These are phyloP conservation scores for Drosophila mauritiana DNA, from an alignment of 1,140 invertebrate species.

Conservation along the genomic window DNA sequence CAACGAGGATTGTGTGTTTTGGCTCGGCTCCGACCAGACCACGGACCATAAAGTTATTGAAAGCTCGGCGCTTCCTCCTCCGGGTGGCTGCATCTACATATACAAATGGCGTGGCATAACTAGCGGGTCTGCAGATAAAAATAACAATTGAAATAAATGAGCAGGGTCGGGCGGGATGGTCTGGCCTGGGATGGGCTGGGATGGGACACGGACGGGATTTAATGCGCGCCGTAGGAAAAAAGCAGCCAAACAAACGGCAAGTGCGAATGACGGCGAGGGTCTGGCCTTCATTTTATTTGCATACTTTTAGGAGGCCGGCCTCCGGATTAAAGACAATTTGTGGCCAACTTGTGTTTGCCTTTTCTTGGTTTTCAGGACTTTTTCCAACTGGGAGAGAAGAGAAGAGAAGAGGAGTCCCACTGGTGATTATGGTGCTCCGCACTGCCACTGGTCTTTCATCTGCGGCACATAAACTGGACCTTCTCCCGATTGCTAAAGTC, in stretches of 20 bases:
- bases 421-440: slow-evolving; percentile 17
- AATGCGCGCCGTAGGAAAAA: slow-evolving; percentile 1
- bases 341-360: slow-evolving; percentile 57
- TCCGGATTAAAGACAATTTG: slow-evolving; percentile 50
- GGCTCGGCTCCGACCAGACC: slow-evolving; percentile 40
- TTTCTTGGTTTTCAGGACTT: slow-evolving; percentile 3
- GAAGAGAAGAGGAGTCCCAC: not conserved
- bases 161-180: slow-evolving; percentile 25
- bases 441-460: slow-evolving; percentile 7
- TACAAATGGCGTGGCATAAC: slow-evolving; percentile 63
- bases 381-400: not conserved
- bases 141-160: slow-evolving; percentile 77
- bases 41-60: slow-evolving; percentile 48
- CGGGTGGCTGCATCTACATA: not conserved
- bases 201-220: not conserved
- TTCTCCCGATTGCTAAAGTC: too few species aligned
- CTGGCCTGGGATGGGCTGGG: not conserved
- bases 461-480: not conserved
- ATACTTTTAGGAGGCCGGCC: slow-evolving; percentile 52
- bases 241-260: not conserved
- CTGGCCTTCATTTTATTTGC: slow-evolving; percentile 48
- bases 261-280: not conserved
- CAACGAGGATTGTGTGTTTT: slow-evolving; percentile 41
- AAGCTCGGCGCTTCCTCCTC: slow-evolving; percentile 5
- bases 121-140: slow-evolving; percentile 69